These are phyloP conservation scores for Oscheius onirici DNA, from an alignment of 2,888 invertebrate genomes.

Conservation along the genomic window DNA sequence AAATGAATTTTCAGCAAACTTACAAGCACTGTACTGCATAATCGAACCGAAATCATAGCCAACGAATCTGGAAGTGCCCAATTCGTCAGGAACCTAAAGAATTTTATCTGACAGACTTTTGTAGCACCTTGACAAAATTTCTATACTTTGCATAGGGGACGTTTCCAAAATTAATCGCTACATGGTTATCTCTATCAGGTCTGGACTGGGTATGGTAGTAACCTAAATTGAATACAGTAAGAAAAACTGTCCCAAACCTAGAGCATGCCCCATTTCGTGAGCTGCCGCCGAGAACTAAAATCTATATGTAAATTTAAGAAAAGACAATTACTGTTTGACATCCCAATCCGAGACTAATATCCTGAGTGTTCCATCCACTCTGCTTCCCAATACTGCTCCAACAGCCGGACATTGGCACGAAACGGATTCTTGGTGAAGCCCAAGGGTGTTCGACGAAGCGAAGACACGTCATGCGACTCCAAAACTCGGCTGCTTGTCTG, in stretches of 20 bases:
- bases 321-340: background rate
- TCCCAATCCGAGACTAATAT: conserved; percentile 2
- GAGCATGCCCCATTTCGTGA: conserved; percentile 50
- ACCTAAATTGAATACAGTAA: too few species aligned
- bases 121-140: conserved; percentile 1
- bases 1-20: background rate
- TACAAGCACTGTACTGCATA: conserved; percentile 13
- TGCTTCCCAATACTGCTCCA: conserved; percentile 15
- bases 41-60: conserved; percentile 6
- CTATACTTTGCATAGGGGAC: background rate
- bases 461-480: conserved; percentile 7
- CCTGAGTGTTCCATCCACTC: conserved; percentile 11
- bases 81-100: conserved; percentile 3
- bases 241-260: conserved; percentile 37
- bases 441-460: conserved; percentile 8
- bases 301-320: background rate
- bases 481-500: background rate
- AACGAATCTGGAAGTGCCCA: background rate
- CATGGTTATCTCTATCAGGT: conserved; percentile 8
- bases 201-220: conserved; percentile 52
- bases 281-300: conserved; percentile 1
- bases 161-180: background rate
- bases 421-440: conserved; percentile 5
- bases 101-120: too few species aligned
- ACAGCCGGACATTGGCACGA: background rate